Evolutionary conservation across 2,888 invertebrate species (phyloP), one percentile per base, ranked within the genome.

Genomic region (Epirrhoe tristata): DNA sequence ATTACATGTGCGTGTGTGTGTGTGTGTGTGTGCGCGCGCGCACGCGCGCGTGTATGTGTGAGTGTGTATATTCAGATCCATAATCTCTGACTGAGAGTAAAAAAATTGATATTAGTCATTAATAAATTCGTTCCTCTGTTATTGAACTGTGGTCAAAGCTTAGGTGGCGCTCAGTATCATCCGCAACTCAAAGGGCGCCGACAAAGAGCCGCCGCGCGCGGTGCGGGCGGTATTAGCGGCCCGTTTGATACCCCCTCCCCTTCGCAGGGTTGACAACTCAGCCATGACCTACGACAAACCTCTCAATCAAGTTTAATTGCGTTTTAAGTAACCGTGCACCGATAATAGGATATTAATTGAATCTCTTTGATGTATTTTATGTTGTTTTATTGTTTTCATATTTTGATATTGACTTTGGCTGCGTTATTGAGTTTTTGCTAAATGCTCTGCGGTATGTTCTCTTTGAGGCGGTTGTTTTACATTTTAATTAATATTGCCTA

Each of bases 211-310:
- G 88, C 88, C 83, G 88, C 84, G 80, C 83, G 86, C 85, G 84
- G 88, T 87, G 87, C 90, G 90, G 90, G 89, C 90, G 91, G 91
- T 86, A 90, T 91, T 91, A 91, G 91, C 90, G 91, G 90, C 88
- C 88, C 88, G 85, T 87, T 90, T 89, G 89, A 89, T 85, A 85
- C 85, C 84, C 81, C 86, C 86, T 80, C 86, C 87, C 85, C 80
- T 74, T 72, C 69, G 58, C 77, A 90, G 90, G 90, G 90, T 83
- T 90, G 88, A 76, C 86, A 80, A 77, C 77, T 77, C 75, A 72
- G 72, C 77, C 77, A 77, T 74, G 82, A 83, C 83, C 84, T 84
- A 84, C 77, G 83, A 77, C 83, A 84, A 82, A 77, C 77, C 74
- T 77, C 80, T 78, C 80, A 80, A 80, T 79, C 76, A 73, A 76